Evolutionary conservation across 2,888 invertebrate genomes (phyloP).

Genomic region (Hypselothyrea guttata): DNA sequence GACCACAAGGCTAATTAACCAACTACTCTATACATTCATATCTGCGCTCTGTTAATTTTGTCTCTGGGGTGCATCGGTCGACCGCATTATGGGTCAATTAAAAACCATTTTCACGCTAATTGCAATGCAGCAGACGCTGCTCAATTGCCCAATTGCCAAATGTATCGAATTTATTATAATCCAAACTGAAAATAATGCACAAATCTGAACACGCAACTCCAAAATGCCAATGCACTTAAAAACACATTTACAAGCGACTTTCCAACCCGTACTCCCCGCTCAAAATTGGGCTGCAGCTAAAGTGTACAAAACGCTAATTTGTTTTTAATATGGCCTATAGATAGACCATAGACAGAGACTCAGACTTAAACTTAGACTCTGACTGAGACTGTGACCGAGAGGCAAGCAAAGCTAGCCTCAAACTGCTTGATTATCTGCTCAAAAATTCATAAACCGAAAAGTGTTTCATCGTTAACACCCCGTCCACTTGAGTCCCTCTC

Average conservation of each 20-base stretch:
- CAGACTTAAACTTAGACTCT: conserved; percentile 9
- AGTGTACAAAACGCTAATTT: conserved; percentile 64
- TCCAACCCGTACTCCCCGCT: not conserved
- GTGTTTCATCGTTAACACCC: conserved; percentile 74
- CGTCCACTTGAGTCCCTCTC: not conserved
- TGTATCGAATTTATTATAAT: conserved; percentile 42
- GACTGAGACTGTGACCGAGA: conserved; percentile 1
- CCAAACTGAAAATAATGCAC: conserved; percentile 33
- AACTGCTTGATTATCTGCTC: conserved; percentile 60
- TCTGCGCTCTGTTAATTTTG: not conserved
- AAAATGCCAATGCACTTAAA: conserved; percentile 52
- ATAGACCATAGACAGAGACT: conserved; percentile 7
- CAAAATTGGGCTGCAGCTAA: conserved; percentile 2
- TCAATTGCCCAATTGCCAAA: conserved; percentile 37
- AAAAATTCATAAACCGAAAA: conserved; percentile 69
- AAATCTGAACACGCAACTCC: conserved; percentile 19
- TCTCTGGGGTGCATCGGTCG: conserved; percentile 36
- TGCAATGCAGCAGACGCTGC: conserved; percentile 29
- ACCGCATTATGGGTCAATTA: conserved; percentile 74
- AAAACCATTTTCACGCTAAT: conserved; percentile 69
- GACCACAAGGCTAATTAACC: conserved; percentile 44
- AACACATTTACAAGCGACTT: conserved; percentile 41
- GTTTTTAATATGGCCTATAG: conserved; percentile 61
- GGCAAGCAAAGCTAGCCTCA: conserved; percentile 3
- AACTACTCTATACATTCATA: not conserved